These are phyloP conservation scores for Embiotoca jacksoni DNA, from an alignment of 2,113 vertebrate species.

Conservation along the genomic window DNA sequence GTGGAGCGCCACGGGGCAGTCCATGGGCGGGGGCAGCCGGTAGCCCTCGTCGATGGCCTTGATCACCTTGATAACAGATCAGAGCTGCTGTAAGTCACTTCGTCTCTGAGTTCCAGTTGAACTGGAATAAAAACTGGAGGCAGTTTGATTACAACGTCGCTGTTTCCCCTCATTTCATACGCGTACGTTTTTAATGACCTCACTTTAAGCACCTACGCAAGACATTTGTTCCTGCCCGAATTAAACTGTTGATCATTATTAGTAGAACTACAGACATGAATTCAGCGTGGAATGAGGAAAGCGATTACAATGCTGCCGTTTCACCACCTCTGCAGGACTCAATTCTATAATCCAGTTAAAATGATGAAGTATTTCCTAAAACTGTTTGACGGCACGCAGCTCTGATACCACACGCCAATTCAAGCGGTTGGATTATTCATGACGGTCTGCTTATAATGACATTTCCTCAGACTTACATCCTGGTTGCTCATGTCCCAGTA, in stretches of 20 bases:
- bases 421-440: conserved; percentile 13
- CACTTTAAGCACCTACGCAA: conserved; percentile 9
- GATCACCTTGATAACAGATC: conserved; percentile 87
- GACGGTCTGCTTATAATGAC: background rate
- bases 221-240: conserved; percentile 16
- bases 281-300: conserved; percentile 31
- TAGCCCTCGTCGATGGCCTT: conserved; percentile 99
- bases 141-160: background rate
- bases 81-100: conserved; percentile 17
- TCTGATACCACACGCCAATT: conserved; percentile 12
- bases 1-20: conserved; percentile 96
- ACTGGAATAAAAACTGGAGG: conserved; percentile 10
- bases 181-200: conserved; percentile 26
- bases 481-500: conserved; percentile 99
- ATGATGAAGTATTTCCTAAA: conserved; percentile 55
- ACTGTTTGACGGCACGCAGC: conserved; percentile 30
- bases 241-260: conserved; percentile 43
- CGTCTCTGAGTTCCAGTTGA: background rate
- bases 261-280: conserved; percentile 28
- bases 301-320: conserved; percentile 2
- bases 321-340: conserved; percentile 30
- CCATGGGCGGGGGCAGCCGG: conserved; percentile 96
- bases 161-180: background rate
- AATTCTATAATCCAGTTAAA: conserved; percentile 47
- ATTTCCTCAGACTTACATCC: conserved; percentile 88